Percentiles rank a stretch among this genome's conserved stretches.
Evolutionary conservation across 1,140 invertebrate species (phyloP).

Genomic region (Gerris buenoi): DNA sequence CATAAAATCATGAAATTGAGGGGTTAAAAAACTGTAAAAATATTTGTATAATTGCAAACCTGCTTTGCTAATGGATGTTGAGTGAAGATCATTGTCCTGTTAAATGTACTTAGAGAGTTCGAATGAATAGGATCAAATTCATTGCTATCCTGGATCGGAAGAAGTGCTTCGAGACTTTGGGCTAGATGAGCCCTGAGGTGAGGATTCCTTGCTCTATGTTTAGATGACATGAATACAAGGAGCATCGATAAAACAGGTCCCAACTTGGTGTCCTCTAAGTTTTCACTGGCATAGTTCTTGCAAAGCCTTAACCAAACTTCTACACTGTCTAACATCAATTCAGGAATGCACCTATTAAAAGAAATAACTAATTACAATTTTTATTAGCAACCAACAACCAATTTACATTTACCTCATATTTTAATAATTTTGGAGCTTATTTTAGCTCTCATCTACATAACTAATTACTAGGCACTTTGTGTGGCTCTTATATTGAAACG

Average conservation of each 20-base stretch:
- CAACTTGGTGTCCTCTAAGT: constrained; percentile 44
- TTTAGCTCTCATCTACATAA: no score
- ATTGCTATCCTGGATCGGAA: constrained; percentile 40
- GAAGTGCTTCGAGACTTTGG: constrained; percentile 68
- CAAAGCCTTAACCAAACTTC: constrained; percentile 61
- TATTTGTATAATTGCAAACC: constrained; percentile 33
- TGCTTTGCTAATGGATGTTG: constrained; percentile 53
- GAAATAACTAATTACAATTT: no score
- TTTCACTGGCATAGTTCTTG: constrained; percentile 42
- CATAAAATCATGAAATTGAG: no score
- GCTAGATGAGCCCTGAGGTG: constrained; percentile 80
- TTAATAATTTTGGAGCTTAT: no score
- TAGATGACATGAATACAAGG: constrained; percentile 43
- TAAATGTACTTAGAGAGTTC: constrained; percentile 40
- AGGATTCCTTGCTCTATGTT: constrained; percentile 66
- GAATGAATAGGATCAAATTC: constrained; percentile 24
- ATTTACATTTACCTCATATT: no score
- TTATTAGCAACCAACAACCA: no score
- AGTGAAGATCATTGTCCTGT: constrained; percentile 59
- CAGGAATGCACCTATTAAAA: constrained; percentile 70
- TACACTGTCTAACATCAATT: constrained; percentile 79
- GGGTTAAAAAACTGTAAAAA: no score
- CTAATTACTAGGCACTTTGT: no score
- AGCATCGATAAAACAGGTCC: constrained; percentile 57
- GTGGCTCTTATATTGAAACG: no score